Evolutionary conservation across 2,113 vertebrate genomes (phyloP).

Genomic region (Genyomyrus donnyi): DNA sequence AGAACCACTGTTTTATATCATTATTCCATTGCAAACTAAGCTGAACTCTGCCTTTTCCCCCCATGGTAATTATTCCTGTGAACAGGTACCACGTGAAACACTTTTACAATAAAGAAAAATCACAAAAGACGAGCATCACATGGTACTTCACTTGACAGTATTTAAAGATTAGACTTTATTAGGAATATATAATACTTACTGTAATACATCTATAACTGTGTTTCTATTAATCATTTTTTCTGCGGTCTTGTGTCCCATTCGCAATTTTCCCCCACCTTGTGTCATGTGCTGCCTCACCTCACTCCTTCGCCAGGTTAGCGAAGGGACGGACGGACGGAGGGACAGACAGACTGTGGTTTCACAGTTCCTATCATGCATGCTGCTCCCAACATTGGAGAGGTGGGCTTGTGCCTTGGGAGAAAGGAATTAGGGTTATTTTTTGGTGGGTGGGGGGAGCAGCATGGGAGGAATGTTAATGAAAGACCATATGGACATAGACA

Average conservation of each 20-base stretch:
- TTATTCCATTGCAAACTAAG: background rate
- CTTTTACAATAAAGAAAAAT: background rate
- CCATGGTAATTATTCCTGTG: background rate
- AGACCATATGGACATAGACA: background rate
- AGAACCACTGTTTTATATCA: background rate
- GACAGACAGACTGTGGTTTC: too few relatives aligned
- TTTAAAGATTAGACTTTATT: background rate
- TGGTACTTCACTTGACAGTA: background rate
- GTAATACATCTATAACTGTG: background rate
- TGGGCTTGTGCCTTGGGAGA: too few relatives aligned
- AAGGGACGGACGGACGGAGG: too few relatives aligned
- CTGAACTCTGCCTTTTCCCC: background rate
- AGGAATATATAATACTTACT: background rate
- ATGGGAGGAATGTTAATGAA: background rate
- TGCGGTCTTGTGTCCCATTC: too few relatives aligned
- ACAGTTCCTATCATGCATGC: too few relatives aligned
- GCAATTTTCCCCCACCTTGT: too few relatives aligned
- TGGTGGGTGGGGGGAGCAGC: too few relatives aligned
- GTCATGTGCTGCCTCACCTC: too few relatives aligned
- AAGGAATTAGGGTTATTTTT: too few relatives aligned
- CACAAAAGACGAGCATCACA: background rate
- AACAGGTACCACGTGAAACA: background rate
- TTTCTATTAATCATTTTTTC: background rate
- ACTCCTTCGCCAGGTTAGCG: too few relatives aligned
- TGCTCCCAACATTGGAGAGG: too few relatives aligned